These are phyloP conservation scores for Itoplectis maculator DNA, from an alignment of 2,888 invertebrate genomes.

Conservation along the genomic window DNA sequence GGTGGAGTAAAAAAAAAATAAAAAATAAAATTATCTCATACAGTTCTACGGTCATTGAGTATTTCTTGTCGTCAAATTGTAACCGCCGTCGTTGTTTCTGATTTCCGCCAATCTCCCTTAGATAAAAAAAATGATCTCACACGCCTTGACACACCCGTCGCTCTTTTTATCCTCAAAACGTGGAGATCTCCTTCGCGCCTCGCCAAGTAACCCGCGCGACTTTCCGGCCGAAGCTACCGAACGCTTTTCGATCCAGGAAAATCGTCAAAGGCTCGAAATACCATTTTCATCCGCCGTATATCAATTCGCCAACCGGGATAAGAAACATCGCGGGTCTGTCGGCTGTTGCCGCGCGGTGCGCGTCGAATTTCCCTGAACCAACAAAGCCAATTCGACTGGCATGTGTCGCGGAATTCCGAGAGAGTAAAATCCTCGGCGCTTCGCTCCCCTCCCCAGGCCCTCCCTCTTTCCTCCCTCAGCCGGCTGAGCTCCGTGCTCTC, in stretches of 20 bases:
- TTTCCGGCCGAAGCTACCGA: background rate
- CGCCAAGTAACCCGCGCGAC: background rate
- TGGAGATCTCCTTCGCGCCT: background rate
- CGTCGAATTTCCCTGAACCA: background rate
- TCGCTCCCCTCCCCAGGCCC: background rate
- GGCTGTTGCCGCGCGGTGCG: background rate
- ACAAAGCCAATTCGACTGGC: slow-evolving; percentile 11
- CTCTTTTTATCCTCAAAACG: too few relatives aligned
- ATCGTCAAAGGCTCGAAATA: background rate
- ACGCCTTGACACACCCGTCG: too few relatives aligned
- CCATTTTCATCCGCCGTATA: background rate
- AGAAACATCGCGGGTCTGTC: background rate
- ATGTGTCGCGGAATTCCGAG: background rate
- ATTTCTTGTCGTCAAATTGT: too few relatives aligned
- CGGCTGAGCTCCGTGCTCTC: too few relatives aligned
- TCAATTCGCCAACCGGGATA: background rate
- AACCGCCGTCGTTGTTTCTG: too few relatives aligned
- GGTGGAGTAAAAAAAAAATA: too few relatives aligned
- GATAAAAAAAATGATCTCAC: too few relatives aligned
- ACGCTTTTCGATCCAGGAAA: background rate
- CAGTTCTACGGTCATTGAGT: too few relatives aligned
- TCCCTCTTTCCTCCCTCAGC: background rate
- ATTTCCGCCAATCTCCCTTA: too few relatives aligned
- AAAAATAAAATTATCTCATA: too few relatives aligned
- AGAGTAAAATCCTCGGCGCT: background rate